Evolutionary conservation across 1,140 invertebrate species (phyloP), one percentile per base, ranked within the genome.

Genomic region (Pomacea maculata): DNA sequence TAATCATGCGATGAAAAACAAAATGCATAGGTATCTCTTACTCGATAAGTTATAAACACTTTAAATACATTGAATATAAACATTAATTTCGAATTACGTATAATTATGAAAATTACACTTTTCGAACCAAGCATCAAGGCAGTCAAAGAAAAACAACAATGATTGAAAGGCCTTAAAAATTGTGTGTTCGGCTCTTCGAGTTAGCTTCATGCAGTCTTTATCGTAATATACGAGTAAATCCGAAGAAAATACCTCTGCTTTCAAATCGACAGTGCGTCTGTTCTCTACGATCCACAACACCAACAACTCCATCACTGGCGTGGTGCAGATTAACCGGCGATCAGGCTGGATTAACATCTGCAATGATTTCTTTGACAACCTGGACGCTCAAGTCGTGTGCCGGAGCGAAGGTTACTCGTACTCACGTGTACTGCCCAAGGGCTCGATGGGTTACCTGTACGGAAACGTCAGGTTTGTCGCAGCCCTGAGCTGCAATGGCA

Each of bases 331-430:
- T 14, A 76, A 72, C 67, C 34, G 12, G 17, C 25, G 78, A 10
- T 71, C 72, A 3, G 91, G 92, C 75, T 95, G 94, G 93, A 95
- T 94, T 2, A 93, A 94, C 82, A 92, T 96, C 19, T 96, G 95
- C 87, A 95, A 95, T 86, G 94, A 95, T 84, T 92, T 93, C 79
- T 96, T 95, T 84, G 94, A 93, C 0, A 89, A 95, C 67, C 92
- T 89, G 52, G 93, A 95, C 83, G 95, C 94, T 0, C 90, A 94
- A 82, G 92, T 96, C 0, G 92, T 94, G n/a, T 95, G 95, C 85
- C 93, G 92, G 64, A 94, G 95, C 86, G 86, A 95, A 45, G 95
- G 95, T 93, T 86, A 79, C 45, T 29, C 19, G 19, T 81, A 80
- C 29, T 61, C 55, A 54, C 77, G 65, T 45, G 25, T 64, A 17